Conservation (phyloP, 2,113 vertebrate species). For the Equus przewalskii region DNA sequence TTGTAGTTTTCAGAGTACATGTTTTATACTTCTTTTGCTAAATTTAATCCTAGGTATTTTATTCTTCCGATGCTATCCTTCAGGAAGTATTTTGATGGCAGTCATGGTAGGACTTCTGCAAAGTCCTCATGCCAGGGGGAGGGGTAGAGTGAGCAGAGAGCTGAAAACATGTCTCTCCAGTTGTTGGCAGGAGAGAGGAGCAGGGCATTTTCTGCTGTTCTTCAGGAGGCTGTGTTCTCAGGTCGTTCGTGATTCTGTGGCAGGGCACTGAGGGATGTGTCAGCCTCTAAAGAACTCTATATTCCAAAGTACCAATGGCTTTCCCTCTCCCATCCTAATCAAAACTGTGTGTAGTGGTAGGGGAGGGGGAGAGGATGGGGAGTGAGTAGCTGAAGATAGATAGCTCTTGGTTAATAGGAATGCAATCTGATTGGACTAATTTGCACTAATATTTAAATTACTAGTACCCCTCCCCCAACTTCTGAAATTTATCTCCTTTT, state of each 20-base stretch:
- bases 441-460: neutral
- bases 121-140: neutral
- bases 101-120: neutral
- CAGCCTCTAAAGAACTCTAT: neutral
- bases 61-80: neutral
- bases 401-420: neutral
- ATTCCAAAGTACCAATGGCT: neutral
- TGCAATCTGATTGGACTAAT: neutral
- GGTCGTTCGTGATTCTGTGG: neutral
- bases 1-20: neutral
- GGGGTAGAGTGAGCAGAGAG: neutral
- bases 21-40: neutral
- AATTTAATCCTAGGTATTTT: neutral
- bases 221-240: neutral
- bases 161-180: neutral
- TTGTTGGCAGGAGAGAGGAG: neutral
- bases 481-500: conserved; percentile 14
- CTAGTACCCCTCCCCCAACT: neutral
- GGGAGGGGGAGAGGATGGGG: neutral
- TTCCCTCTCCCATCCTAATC: neutral
- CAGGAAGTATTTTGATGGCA: neutral
- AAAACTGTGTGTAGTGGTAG: neutral
- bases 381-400: neutral
- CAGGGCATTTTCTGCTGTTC: neutral
- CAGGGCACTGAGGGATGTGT: neutral